Conservation (phyloP, 2,888 invertebrate species). For the Exephanes ischioxanthus region DNA sequence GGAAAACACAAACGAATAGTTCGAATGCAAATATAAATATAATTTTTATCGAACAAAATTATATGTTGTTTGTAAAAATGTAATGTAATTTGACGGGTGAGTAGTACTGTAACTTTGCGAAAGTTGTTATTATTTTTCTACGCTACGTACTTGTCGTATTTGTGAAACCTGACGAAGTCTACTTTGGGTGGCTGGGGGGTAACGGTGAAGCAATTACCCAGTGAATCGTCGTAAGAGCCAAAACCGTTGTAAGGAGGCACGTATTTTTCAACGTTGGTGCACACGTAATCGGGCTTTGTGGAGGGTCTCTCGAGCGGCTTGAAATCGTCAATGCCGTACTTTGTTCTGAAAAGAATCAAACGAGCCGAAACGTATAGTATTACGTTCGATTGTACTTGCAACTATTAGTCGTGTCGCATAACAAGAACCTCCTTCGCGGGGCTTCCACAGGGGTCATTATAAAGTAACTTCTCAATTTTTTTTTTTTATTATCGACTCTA, state of each 20-base stretch:
- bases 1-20: too few species aligned
- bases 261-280: conserved; percentile 70
- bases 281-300: conserved; percentile 77
- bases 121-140: conserved; percentile 17
- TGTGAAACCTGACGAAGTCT: conserved; percentile 93
- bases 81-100: too few species aligned
- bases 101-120: neutral
- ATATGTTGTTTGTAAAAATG: too few species aligned
- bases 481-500: neutral
- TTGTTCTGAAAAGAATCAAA: conserved; percentile 71
- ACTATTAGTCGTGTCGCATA: neutral
- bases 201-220: conserved; percentile 93
- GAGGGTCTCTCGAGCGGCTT: conserved; percentile 87
- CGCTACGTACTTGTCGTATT: conserved; percentile 89
- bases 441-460: neutral
- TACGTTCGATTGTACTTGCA: neutral
- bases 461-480: neutral
- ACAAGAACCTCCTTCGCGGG: neutral
- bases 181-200: conserved; percentile 91
- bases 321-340: conserved; percentile 87
- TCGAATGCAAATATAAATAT: too few species aligned
- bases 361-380: neutral
- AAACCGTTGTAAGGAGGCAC: conserved; percentile 96
- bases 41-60: too few species aligned
- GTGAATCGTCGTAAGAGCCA: conserved; percentile 95